These are phyloP conservation scores for Rotaria socialis DNA, from an alignment of 2,888 invertebrate species.

Conservation along the genomic window DNA sequence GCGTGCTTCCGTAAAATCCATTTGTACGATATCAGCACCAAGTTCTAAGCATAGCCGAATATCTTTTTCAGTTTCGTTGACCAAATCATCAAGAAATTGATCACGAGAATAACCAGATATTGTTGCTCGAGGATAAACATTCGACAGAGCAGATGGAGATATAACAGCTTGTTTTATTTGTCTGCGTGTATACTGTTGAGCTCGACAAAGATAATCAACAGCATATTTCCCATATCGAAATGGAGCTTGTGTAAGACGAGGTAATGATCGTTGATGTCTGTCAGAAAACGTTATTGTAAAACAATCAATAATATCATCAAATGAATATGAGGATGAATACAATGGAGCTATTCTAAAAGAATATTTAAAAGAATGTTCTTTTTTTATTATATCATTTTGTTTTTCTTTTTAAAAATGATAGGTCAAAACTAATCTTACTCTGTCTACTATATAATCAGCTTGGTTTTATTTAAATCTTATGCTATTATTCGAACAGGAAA, in stretches of 20 bases:
- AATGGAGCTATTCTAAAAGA: background rate
- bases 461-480: too few relatives aligned
- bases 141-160: background rate
- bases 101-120: background rate
- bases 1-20: conserved; percentile 18
- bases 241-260: conserved; percentile 2
- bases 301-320: background rate
- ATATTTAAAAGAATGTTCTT: too few relatives aligned
- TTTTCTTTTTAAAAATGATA: too few relatives aligned
- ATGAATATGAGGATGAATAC: background rate
- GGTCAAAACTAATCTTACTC: too few relatives aligned
- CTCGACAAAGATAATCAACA: background rate
- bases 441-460: too few relatives aligned
- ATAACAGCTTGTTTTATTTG: conserved; percentile 36
- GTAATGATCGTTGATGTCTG: background rate
- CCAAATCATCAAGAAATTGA: background rate
- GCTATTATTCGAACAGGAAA: background rate
- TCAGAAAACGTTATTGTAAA: background rate
- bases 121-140: background rate
- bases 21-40: background rate
- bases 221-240: conserved; percentile 30
- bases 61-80: background rate
- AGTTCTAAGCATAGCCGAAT: background rate
- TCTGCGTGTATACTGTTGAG: background rate
- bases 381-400: too few relatives aligned